Evolutionary conservation across 1,140 invertebrate species (phyloP).

Genomic region (Panonychus citri): DNA sequence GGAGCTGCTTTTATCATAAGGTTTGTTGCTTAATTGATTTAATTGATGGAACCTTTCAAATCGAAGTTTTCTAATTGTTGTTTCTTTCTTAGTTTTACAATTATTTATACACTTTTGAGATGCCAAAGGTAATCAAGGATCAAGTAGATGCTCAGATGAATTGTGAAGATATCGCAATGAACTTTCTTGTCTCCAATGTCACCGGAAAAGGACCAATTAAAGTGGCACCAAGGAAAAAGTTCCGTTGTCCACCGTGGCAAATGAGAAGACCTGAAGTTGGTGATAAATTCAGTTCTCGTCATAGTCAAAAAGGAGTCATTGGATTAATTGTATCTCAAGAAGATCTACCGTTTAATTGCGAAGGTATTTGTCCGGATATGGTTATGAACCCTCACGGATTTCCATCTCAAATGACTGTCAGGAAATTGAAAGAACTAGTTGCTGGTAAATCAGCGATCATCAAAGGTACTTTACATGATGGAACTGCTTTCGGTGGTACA

Average conservation of each 20-base stretch:
- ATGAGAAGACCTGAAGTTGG: constrained; percentile 83
- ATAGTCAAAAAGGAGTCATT: constrained; percentile 77
- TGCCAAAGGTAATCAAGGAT: constrained; percentile 49
- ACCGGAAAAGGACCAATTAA: constrained; percentile 82
- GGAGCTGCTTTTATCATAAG: constrained; percentile 75
- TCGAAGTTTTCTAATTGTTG: constrained; percentile 7
- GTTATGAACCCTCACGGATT: constrained; percentile 88
- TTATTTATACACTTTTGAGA: constrained; percentile 56
- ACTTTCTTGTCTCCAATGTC: constrained; percentile 65
- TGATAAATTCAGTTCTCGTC: constrained; percentile 96
- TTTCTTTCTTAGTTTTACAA: constrained; percentile 42
- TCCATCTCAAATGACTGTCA: constrained; percentile 97
- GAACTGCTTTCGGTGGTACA: constrained; percentile 82
- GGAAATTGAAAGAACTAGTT: constrained; percentile 85
- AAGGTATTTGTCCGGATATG: constrained; percentile 88
- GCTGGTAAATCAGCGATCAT: constrained; percentile 82
- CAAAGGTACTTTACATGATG: constrained; percentile 86
- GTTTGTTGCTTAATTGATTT: constrained; percentile 21
- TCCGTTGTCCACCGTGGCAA: constrained; percentile 95
- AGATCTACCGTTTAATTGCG: constrained; percentile 92
- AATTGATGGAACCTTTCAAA: not conserved
- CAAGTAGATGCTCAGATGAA: constrained; percentile 83
- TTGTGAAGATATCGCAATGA: constrained; percentile 86
- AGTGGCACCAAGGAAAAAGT: constrained; percentile 90
- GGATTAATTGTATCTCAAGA: constrained; percentile 90